Conservation (phyloP, 2,797 vertebrate genomes). For the Sebastes nivosus region DNA sequence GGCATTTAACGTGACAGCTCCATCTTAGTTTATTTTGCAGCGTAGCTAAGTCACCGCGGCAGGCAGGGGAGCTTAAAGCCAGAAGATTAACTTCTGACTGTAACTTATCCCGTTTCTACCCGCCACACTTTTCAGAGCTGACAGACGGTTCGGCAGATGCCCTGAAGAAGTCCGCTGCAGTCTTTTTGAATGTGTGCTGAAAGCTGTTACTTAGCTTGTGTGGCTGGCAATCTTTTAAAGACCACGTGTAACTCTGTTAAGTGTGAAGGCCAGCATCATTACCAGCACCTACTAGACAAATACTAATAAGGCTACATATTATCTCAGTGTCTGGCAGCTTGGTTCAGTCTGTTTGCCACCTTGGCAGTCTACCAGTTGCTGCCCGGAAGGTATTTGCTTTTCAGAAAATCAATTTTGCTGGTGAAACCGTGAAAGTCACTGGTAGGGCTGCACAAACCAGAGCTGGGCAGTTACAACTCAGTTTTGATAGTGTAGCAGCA, state of each 20-base stretch:
- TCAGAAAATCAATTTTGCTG: slow-evolving; percentile 30
- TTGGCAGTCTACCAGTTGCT: slow-evolving; percentile 11
- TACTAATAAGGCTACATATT: not conserved
- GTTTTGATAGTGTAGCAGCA: fast-evolving
- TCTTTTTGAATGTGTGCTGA: not conserved
- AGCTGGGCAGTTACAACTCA: not conserved
- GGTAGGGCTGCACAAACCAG: not conserved
- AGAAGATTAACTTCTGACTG: slow-evolving; percentile 47
- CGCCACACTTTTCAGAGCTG: slow-evolving; percentile 26
- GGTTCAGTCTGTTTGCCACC: not conserved
- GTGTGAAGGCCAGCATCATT: not conserved
- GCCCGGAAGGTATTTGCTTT: slow-evolving; percentile 13
- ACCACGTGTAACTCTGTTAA: slow-evolving; percentile 1
- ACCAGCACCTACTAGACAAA: not conserved
- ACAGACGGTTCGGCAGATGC: slow-evolving; percentile 36
- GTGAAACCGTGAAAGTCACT: not conserved
- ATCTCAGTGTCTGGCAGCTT: not conserved
- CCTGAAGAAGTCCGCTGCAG: not conserved
- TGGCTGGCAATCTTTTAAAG: not conserved
- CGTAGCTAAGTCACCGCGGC: not conserved
- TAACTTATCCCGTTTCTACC: slow-evolving; percentile 27
- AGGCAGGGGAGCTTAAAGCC: not conserved
- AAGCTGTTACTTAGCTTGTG: not conserved
- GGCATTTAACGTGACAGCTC: not conserved
- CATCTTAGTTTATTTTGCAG: not conserved